Base-by-base conservation (phyloP, 2,888 invertebrate species). In the Scaptomyza caliginosa region DNA sequence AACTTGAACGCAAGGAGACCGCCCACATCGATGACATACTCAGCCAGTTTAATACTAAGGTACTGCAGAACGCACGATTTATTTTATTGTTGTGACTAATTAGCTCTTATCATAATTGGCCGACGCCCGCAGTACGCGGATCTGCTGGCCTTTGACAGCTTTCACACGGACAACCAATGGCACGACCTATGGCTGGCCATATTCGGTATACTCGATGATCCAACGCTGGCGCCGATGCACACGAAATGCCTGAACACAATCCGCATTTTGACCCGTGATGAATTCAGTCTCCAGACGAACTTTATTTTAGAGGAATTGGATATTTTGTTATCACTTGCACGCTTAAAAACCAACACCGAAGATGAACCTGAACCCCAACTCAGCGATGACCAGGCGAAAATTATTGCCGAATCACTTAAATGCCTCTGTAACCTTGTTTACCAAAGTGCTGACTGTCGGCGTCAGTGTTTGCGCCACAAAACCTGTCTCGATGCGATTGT, bases 341-440 rank as follows among this genome's bases (percentile, higher is more conserved):
- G 94, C 16, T 92, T 86, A 2, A 63, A 74, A 13, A 70, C 58
- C 16, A 67, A 54, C n/a, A 54, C 38, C 57, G 39, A 68, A 45
- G 11, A 60, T 39, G 65, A 77, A 36, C 34, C 57, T 38, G 57
- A 67, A 38, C 26, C 34, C 36, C 59, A 39, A 32, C 62, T 74
- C 3, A 74, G 28, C 23, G 45, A 62, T 17, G 48, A 54, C 3
- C 73, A 86, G 45, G 60, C 74, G 0, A 91, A 93, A 89, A 92
- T 94, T 21, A 93, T 93, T 2, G 92, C 96, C 5, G 98, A 98
- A 91, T 95, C 97, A 0, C 92, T 96, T 52, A 98, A 98, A 92
- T 95, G 97, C 88, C 92, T 98, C 8, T 97, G 96, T 89, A 99
- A 99, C 91, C 92, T 98, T 74, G 93, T 97, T 52, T 98, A 94